Evolutionary conservation across 2,113 vertebrate genomes (phyloP).

Genomic region (Climacteris rufus): DNA sequence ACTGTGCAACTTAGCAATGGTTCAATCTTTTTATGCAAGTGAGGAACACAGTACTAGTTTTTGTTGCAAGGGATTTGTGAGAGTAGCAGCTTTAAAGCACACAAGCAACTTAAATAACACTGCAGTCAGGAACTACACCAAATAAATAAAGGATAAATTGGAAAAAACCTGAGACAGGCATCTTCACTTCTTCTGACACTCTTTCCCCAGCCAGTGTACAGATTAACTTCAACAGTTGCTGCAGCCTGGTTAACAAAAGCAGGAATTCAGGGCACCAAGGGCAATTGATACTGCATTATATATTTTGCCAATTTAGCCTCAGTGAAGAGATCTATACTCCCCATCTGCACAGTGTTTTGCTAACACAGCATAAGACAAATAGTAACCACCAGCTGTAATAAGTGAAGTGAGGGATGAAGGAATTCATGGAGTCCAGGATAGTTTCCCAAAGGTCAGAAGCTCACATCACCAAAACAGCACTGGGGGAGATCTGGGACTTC

Average conservation of each 20-base stretch:
- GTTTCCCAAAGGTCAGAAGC: conserved; percentile 53
- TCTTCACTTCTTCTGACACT: neutral
- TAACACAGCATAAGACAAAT: conserved; percentile 56
- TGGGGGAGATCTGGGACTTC: conserved; percentile 1
- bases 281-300: conserved; percentile 57
- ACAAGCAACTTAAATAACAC: neutral
- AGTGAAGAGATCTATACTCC: conserved; percentile 58
- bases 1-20: neutral
- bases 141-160: conserved; percentile 22
- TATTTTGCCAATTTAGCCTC: conserved; percentile 60
- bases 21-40: neutral
- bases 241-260: conserved; percentile 36
- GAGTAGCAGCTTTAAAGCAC: neutral
- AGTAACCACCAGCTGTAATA: conserved; percentile 46
- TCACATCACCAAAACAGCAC: conserved; percentile 7
- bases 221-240: neutral
- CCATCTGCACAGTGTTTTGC: conserved; percentile 45
- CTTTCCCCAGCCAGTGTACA: neutral
- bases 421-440: conserved; percentile 39
- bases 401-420: conserved; percentile 46
- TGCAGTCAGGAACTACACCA: neutral
- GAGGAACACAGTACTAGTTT: neutral
- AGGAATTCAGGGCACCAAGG: conserved; percentile 37
- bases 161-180: conserved; percentile 2
- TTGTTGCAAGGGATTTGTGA: neutral